phyloP scores from a whole-genome alignment of 2,888 invertebrate genomes.

The Chrysolina haemoptera region DNA sequence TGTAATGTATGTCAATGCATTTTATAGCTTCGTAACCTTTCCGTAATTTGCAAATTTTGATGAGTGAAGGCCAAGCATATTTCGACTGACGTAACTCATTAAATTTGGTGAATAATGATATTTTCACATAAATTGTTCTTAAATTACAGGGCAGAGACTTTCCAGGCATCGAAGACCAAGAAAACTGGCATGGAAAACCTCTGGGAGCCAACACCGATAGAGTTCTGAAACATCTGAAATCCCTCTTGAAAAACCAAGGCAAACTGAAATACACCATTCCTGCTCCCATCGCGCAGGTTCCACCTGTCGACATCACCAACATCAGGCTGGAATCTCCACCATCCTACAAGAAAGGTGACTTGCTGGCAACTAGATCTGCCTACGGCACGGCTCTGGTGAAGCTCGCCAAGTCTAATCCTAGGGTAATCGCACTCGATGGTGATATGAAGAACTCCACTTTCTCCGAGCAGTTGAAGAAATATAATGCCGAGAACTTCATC shows the following conservation, averaged over 20 bases:
- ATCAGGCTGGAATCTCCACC: slow-evolving; percentile 85
- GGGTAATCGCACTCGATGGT: slow-evolving; percentile 95
- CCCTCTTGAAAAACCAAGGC: slow-evolving; percentile 79
- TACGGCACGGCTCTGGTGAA: slow-evolving; percentile 96
- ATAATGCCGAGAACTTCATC: slow-evolving; percentile 81
- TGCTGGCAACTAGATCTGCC: slow-evolving; percentile 90
- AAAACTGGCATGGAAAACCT: slow-evolving; percentile 99
- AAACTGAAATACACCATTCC: slow-evolving; percentile 71
- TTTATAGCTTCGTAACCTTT: too few relatives aligned
- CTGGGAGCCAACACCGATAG: slow-evolving; percentile 85
- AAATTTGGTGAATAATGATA: neutral
- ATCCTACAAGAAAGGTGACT: slow-evolving; percentile 82
- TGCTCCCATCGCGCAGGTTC: slow-evolving; percentile 80
- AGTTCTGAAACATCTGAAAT: slow-evolving; percentile 77
- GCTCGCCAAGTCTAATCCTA: slow-evolving; percentile 79
- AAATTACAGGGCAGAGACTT: slow-evolving; percentile 83
- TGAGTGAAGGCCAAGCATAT: too few relatives aligned
- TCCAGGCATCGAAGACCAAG: slow-evolving; percentile 89
- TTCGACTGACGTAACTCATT: too few relatives aligned
- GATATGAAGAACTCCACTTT: slow-evolving; percentile 99
- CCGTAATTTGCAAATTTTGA: too few relatives aligned
- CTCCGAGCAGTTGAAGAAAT: slow-evolving; percentile 90
- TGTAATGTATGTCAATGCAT: too few relatives aligned
- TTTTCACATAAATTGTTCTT: neutral
- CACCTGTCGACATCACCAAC: slow-evolving; percentile 79